Evolutionary conservation across 2,797 vertebrate species (phyloP).

Genomic region (Sebastes vulpes): DNA sequence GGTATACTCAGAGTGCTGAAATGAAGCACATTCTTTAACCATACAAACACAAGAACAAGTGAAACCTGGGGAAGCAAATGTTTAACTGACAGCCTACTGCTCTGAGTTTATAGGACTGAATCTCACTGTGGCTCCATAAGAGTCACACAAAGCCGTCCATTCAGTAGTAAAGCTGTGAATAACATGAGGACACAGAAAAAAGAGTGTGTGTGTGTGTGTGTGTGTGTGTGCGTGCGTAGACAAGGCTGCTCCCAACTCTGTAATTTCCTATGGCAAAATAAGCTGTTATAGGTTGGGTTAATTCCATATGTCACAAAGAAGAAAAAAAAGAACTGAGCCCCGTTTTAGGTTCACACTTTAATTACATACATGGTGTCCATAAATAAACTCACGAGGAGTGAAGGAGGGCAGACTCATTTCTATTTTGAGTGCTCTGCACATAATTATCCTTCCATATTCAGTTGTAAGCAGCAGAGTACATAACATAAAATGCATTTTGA

Average conservation of each 20-base stretch:
- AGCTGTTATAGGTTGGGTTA: slow-evolving; percentile 73
- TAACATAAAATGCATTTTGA: not conserved
- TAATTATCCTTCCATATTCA: slow-evolving; percentile 6
- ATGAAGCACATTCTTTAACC: slow-evolving; percentile 10
- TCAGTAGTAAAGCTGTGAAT: slow-evolving; percentile 73
- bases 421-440: slow-evolving; percentile 20
- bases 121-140: slow-evolving; percentile 49
- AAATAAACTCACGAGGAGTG: slow-evolving; percentile 53
- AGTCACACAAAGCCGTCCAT: slow-evolving; percentile 76
- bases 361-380: slow-evolving; percentile 74
- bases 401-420: slow-evolving; percentile 39
- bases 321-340: slow-evolving; percentile 54
- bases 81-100: slow-evolving; percentile 29
- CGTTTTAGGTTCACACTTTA: slow-evolving; percentile 67
- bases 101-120: slow-evolving; percentile 41
- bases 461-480: not conserved
- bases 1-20: slow-evolving; percentile 1
- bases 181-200: slow-evolving; percentile 62
- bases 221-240: not conserved
- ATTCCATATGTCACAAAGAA: slow-evolving; percentile 72
- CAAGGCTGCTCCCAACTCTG: slow-evolving; percentile 70
- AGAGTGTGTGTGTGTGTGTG: not conserved
- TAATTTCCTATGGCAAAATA: slow-evolving; percentile 81
- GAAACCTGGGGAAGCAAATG: slow-evolving; percentile 39
- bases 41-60: slow-evolving; percentile 35